Base-by-base conservation (phyloP, 2,797 vertebrate genomes). In the Pseudochaenichthys georgianus region DNA sequence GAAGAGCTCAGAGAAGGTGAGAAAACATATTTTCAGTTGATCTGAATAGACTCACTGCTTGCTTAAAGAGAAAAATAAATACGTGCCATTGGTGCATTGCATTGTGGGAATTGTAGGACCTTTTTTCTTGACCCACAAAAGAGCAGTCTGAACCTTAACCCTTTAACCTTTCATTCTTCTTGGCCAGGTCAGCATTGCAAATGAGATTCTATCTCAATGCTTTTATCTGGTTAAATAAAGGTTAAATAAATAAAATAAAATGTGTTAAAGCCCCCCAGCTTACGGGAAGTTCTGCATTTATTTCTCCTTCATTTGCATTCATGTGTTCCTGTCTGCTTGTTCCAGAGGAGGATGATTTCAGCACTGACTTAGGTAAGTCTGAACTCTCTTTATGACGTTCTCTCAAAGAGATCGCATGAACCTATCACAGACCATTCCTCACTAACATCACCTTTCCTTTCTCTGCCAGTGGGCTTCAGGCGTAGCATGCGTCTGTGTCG, bases 1-100 rank as follows among this genome's bases (percentile, higher is more conserved):
- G 98, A 99, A 88, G 98, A 99, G 82, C 95, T 99, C 86, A 96
- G 94, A 93, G 96, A 96, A 94, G 97, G 98, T 99, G 94, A 96
- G 90, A 60, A 70, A 68, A 57, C 6, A 43, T 5, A 8, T 3
- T 6, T 38, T 9, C 51, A 52, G 19, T 9, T 38, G 6, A 38
- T 38, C 8, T 38, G 1, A 38, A 38, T 38, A 9, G 34, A 38
- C 8, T 38, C 34, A 38, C 7, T 38, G 8, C 34, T 38, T 38
- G 7, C 28, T 28, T 28, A 28, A 5, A 28, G 28, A 28, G 28
- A 5, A 1, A 28, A 28, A 28, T 1, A 28, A 28, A 28, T 28
- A 28, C 28, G 28, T 28, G 28, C 28, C 28, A 7, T 50, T 19
- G 17, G 17, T 50, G 47, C 52, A 16, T 13, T 47, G 7, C 16